Percentiles rank a stretch among this genome's conserved stretches.
Conservation (phyloP, 2,113 vertebrate species). For the Fukomys damarensis region DNA sequence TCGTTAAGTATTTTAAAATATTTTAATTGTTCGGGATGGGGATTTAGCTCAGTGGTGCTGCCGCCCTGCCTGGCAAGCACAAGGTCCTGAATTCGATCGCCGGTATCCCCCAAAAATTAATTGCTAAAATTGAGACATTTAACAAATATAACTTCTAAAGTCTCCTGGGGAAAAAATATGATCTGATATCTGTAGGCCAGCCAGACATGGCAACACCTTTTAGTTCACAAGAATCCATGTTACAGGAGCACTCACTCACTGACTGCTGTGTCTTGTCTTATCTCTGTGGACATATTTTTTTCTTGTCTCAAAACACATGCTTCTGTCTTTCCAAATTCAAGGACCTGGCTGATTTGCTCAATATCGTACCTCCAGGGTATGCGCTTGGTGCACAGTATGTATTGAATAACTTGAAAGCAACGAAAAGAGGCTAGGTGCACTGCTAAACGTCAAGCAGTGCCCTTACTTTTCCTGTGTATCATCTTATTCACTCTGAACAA, state of each 20-base stretch:
- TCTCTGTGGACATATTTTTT: not conserved
- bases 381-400: not conserved
- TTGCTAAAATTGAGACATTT: constrained; percentile 22
- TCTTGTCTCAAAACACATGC: not conserved
- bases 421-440: not conserved
- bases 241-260: not conserved
- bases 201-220: not conserved
- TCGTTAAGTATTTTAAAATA: not conserved
- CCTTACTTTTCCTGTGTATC: not conserved
- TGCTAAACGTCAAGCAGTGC: not conserved
- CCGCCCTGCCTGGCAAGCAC: too few species aligned
- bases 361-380: not conserved
- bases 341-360: constrained; percentile 10
- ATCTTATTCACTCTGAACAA: constrained; percentile 16
- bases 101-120: too few species aligned
- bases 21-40: too few species aligned
- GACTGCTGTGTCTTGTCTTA: not conserved
- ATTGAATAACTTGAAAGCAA: constrained; percentile 17
- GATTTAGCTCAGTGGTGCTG: too few species aligned
- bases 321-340: constrained; percentile 30
- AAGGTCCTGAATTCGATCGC: too few species aligned
- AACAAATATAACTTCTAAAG: constrained; percentile 33
- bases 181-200: not conserved
- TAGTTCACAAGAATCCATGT: not conserved
- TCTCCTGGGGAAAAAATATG: not conserved